phyloP scores from a whole-genome alignment of 92 coral and sea anemone genomes.

The Chrysogorgia sp. region DNA sequence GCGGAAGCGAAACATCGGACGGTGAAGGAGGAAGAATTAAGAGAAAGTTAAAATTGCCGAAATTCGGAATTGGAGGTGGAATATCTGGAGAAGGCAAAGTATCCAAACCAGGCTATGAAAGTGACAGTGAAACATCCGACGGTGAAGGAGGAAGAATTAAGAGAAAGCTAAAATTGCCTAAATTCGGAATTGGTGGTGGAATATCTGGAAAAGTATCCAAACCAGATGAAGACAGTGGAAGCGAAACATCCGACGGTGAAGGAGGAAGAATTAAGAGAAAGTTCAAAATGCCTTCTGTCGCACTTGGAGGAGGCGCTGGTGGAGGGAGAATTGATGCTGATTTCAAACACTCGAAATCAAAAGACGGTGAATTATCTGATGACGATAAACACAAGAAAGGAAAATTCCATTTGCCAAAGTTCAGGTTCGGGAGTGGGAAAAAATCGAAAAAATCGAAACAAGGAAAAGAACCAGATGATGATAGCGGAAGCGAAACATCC shows the following conservation, averaged over 20 bases:
- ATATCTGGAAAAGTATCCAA: neutral
- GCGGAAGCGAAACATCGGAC: slow-evolving; percentile 30
- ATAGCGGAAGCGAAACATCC: slow-evolving; percentile 10
- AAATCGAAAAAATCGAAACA: neutral
- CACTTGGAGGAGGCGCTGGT: neutral
- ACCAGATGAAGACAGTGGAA: slow-evolving; percentile 23
- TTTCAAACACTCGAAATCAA: neutral
- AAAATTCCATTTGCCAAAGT: neutral
- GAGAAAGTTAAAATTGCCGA: slow-evolving; percentile 3
- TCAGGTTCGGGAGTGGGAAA: slow-evolving; percentile 2
- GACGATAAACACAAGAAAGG: slow-evolving; percentile 1
- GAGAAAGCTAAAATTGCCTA: slow-evolving; percentile 14
- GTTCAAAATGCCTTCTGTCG: neutral
- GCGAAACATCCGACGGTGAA: slow-evolving; percentile 33
- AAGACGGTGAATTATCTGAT: neutral
- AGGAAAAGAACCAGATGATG: neutral
- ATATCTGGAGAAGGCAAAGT: neutral
- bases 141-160: slow-evolving; percentile 37
- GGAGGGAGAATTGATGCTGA: slow-evolving; percentile 13
- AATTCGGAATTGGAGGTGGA: slow-evolving; percentile 1
- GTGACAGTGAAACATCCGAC: slow-evolving; percentile 23
- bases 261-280: slow-evolving; percentile 36
- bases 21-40: slow-evolving; percentile 26
- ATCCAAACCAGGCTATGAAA: neutral
- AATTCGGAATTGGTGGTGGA: neutral